phyloP scores from a whole-genome alignment of 2,888 invertebrate genomes.

The Limenitis camilla region DNA sequence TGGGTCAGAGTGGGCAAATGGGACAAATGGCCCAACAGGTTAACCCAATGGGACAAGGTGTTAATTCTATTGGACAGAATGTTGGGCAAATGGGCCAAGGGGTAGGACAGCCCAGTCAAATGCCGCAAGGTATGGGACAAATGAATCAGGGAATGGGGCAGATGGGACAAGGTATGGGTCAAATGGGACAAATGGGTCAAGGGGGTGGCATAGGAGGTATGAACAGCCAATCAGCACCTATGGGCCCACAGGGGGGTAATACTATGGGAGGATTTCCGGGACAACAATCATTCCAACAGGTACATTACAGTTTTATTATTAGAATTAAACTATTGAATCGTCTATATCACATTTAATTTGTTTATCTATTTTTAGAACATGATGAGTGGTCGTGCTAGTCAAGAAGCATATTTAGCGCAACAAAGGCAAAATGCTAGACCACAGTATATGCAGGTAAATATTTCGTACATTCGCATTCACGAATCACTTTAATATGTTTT shows the following conservation, averaged over 20 bases:
- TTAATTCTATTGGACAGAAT: constrained; percentile 60
- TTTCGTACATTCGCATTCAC: constrained; percentile 70
- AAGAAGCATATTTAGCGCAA: constrained; percentile 75
- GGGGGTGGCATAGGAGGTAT: constrained; percentile 62
- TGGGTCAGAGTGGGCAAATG: constrained; percentile 54
- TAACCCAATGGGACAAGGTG: constrained; percentile 64
- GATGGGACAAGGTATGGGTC: constrained; percentile 63
- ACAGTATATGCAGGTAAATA: constrained; percentile 79
- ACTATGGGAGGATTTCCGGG: constrained; percentile 71
- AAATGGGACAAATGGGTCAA: constrained; percentile 69
- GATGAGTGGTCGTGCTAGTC: constrained; percentile 74
- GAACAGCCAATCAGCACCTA: constrained; percentile 65
- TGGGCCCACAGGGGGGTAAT: constrained; percentile 68
- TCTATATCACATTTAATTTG: neutral
- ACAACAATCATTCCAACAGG: constrained; percentile 72
- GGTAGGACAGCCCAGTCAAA: constrained; percentile 60
- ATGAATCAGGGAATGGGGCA: constrained; percentile 72
- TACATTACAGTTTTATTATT: constrained; percentile 22
- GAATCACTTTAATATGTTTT: neutral
- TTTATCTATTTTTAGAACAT: constrained; percentile 66
- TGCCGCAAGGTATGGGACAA: constrained; percentile 63
- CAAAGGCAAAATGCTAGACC: constrained; percentile 77
- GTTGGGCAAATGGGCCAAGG: constrained; percentile 69
- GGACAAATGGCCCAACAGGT: constrained; percentile 70
- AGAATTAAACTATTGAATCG: neutral